These are phyloP conservation scores for Atractosteus spatula DNA, from an alignment of 2,113 vertebrate genomes.

Conservation along the genomic window DNA sequence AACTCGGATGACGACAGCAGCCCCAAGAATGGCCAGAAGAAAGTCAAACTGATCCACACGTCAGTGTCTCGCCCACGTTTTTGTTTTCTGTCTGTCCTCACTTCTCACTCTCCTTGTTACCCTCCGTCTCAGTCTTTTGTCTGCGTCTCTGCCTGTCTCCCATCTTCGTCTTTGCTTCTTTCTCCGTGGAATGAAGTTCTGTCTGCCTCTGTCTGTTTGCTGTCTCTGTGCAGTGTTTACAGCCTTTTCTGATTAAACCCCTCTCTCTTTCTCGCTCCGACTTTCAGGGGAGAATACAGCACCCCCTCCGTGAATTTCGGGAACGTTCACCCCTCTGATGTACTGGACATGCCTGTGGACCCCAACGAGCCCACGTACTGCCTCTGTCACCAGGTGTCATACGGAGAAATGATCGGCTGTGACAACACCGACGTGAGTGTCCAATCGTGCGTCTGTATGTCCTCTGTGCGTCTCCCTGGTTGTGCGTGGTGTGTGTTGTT, in stretches of 20 bases:
- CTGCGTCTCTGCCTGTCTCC: background rate
- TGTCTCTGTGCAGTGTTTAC: background rate
- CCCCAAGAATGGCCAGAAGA: conserved; percentile 87
- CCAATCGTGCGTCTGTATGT: too few species aligned
- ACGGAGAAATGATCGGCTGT: conserved; percentile 98
- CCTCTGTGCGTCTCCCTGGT: too few species aligned
- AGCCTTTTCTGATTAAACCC: too few species aligned
- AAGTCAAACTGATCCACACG: conserved; percentile 90
- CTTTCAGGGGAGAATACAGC: too few species aligned
- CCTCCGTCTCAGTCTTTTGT: background rate
- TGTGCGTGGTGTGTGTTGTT: too few species aligned
- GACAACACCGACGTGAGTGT: conserved; percentile 92
- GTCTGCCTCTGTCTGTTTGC: background rate
- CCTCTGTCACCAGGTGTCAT: conserved; percentile 96
- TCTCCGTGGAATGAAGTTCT: background rate
- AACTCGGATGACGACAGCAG: conserved; percentile 88
- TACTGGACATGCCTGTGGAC: conserved; percentile 97
- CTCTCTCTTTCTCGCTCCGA: background rate
- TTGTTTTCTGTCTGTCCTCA: background rate
- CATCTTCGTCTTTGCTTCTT: background rate
- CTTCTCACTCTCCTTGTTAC: too few species aligned
- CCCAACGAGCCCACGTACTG: conserved; percentile 98
- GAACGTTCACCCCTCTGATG: conserved; percentile 90
- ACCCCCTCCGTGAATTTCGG: conserved; percentile 14
- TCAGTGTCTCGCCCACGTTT: conserved; percentile 48